Percentiles rank a stretch among this genome's conserved stretches.
These are phyloP conservation scores for Torymus auratus DNA, from an alignment of 2,888 invertebrate species.

Conservation along the genomic window DNA sequence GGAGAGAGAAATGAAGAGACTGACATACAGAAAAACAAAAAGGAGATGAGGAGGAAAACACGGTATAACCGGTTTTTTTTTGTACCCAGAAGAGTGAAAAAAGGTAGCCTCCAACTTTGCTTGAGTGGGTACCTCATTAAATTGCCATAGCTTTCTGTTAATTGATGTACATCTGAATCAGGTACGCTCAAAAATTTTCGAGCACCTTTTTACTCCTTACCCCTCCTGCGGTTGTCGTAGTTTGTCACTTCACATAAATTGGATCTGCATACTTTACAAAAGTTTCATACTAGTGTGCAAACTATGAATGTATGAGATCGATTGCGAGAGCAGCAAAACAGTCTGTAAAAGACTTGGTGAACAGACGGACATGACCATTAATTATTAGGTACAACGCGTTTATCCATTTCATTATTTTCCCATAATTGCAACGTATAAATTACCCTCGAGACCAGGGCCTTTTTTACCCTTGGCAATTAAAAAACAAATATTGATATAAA, in stretches of 20 bases:
- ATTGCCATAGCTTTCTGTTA: slow-evolving; percentile 47
- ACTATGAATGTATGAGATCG: slow-evolving; percentile 2
- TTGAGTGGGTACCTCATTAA: slow-evolving; percentile 54
- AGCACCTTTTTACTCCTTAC: background rate
- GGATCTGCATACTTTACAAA: slow-evolving; percentile 34
- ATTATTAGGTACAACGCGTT: slow-evolving; percentile 47
- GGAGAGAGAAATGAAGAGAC: no score
- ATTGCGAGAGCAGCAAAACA: background rate
- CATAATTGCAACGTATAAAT: slow-evolving; percentile 36
- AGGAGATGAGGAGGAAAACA: no score
- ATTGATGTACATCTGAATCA: slow-evolving; percentile 49
- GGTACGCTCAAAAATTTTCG: slow-evolving; percentile 39
- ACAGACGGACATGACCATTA: slow-evolving; percentile 9
- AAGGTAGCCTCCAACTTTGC: slow-evolving; percentile 26
- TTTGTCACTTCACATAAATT: slow-evolving; percentile 41
- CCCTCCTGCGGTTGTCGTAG: background rate
- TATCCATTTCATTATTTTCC: slow-evolving; percentile 37
- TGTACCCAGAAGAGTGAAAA: no score
- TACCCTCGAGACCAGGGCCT: background rate
- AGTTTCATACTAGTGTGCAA: slow-evolving; percentile 11
- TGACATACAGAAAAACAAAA: no score
- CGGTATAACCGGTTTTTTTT: no score
- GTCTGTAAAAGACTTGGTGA: no score
- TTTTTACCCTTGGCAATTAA: no score
- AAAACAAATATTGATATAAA: no score